Evolutionary conservation across 2,797 vertebrate genomes (phyloP).

Genomic region (Halcyon leucocephala): DNA sequence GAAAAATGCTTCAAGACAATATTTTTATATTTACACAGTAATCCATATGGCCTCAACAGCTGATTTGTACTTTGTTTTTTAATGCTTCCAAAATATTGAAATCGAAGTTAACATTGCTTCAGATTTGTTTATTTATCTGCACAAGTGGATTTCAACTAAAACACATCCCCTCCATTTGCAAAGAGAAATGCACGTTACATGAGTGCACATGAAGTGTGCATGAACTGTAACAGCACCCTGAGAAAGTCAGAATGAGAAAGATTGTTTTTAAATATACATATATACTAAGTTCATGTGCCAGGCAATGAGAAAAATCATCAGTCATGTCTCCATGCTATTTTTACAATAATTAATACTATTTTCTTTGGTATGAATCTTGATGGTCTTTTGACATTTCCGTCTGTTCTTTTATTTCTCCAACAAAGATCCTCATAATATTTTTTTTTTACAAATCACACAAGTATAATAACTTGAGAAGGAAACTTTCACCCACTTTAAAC

Average conservation of each 20-base stretch:
- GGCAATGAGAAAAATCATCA: neutral
- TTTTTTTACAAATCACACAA: neutral
- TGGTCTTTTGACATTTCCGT: slow-evolving; percentile 51
- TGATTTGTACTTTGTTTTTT: neutral
- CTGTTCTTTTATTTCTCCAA: slow-evolving; percentile 45
- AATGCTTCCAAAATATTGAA: neutral
- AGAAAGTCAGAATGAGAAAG: neutral
- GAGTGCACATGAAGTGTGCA: neutral
- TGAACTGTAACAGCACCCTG: neutral
- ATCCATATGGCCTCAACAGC: neutral
- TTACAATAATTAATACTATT: slow-evolving; percentile 20
- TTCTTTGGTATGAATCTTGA: slow-evolving; percentile 46
- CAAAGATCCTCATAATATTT: slow-evolving; percentile 21
- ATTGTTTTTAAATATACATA: neutral
- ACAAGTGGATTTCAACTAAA: neutral
- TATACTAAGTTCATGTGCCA: neutral
- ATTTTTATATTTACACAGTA: neutral
- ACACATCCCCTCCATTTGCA: neutral
- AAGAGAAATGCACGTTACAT: neutral
- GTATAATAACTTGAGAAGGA: slow-evolving; percentile 39
- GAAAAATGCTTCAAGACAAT: neutral
- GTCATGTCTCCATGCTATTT: neutral
- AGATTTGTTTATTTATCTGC: neutral
- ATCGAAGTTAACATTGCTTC: neutral
- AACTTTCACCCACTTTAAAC: slow-evolving; percentile 63